These are phyloP conservation scores for Neoascia interrupta DNA, from an alignment of 2,888 invertebrate species.

Conservation along the genomic window DNA sequence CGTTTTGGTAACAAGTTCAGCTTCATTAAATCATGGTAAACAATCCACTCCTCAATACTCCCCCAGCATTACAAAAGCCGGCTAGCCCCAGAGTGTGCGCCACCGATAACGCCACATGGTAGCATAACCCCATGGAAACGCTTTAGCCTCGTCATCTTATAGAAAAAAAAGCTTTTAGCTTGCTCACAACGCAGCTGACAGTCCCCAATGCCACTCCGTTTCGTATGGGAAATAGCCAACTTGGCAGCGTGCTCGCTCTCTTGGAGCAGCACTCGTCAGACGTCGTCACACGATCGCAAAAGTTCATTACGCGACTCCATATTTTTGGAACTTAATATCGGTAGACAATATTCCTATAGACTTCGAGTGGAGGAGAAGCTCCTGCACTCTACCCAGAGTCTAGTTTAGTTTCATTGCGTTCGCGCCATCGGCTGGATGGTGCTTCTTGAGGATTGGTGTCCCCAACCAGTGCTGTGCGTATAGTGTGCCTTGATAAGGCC, in stretches of 20 bases:
- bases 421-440: conserved; percentile 58
- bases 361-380: conserved; percentile 18
- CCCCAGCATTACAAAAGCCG: too few relatives aligned
- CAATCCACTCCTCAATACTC: conserved; percentile 1
- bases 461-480: neutral
- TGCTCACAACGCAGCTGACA: too few relatives aligned
- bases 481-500: conserved; percentile 32
- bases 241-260: conserved; percentile 35
- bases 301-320: conserved; percentile 25
- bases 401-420: conserved; percentile 63
- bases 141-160: neutral
- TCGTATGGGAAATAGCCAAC: conserved; percentile 31
- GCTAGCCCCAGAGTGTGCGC: too few relatives aligned
- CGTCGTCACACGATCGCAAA: conserved; percentile 46
- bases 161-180: conserved; percentile 28
- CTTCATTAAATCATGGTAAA: conserved; percentile 6
- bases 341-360: conserved; percentile 34
- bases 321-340: conserved; percentile 35
- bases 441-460: conserved; percentile 18
- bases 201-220: conserved; percentile 5
- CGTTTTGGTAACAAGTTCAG: conserved; percentile 11
- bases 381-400: conserved; percentile 2
- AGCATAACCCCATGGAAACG: too few relatives aligned
- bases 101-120: conserved; percentile 27
- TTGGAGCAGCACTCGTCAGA: too few relatives aligned